Conservation (phyloP, 2,113 vertebrate species). For the Redunca redunca region DNA sequence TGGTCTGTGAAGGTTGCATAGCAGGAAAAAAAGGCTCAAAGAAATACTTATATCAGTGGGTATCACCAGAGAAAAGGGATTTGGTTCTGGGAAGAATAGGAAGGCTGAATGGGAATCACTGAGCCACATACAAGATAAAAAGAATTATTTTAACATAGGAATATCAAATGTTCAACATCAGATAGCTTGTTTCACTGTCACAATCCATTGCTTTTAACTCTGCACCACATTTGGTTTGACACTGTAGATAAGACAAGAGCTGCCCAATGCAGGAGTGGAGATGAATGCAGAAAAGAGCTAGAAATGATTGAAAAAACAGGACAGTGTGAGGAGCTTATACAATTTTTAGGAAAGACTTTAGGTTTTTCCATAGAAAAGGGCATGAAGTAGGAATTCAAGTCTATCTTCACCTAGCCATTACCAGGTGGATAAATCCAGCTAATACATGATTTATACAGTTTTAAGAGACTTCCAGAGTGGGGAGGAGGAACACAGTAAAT, state of each 20-base stretch:
- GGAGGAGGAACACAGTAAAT: not conserved
- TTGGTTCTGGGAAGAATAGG: not conserved
- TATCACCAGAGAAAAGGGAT: not conserved
- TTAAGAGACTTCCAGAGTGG: not conserved
- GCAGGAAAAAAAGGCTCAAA: not conserved
- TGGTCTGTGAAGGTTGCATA: not conserved
- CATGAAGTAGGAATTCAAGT: not conserved
- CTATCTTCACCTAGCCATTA: not conserved
- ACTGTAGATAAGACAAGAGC: not conserved
- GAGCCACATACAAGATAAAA: not conserved
- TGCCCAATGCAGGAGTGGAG: not conserved
- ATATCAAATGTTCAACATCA: not conserved
- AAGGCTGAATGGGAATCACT: not conserved
- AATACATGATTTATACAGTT: not conserved
- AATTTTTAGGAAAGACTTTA: not conserved
- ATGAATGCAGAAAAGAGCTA: not conserved
- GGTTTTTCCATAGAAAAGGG: not conserved
- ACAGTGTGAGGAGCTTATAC: not conserved
- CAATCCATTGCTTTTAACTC: not conserved
- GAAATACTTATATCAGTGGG: not conserved
- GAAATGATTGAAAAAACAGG: not conserved
- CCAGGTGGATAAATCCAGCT: not conserved
- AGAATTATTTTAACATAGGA: not conserved
- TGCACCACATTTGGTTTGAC: not conserved
- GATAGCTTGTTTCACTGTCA: not conserved